Evolutionary conservation across 2,888 invertebrate genomes (phyloP), one percentile per base, ranked within the genome.

Genomic region (Cryptocheilus praepositus): DNA sequence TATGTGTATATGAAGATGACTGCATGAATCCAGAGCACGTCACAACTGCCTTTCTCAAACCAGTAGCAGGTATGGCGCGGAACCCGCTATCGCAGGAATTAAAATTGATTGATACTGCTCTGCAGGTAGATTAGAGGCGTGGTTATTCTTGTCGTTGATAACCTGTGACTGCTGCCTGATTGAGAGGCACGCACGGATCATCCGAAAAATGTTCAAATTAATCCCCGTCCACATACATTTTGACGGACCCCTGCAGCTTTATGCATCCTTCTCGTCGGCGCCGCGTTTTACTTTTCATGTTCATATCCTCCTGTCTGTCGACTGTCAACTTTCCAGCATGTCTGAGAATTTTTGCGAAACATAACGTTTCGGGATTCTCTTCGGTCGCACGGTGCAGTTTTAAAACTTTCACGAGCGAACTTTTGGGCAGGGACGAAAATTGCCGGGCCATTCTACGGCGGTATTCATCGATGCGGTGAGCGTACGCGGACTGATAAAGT

Each of bases 61-160:
- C 61, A 28, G 56, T 63, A 72, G 72, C 61, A 61, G 61, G 45
- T 60, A 63, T 51, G 56, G 56, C 45, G 18, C 15, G 43, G 44
- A 49, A 43, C 46, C 52, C 62, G 56, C 71, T 70, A 57, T 65
- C 73, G 53, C 66, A 78, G 54, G 76, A 79, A 79, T 75, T 73
- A 78, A 71, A 75, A 73, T 75, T 79, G 81, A 79, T 79, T 69
- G 71, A 79, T 80, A 74, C 52, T 61, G 64, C 53, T 22, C 49
- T 13, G 28, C 19, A 45, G 55, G 57, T 45, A 61, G 61, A 71
- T 45, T 53, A 46, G 19, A 56, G 54, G 45, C 44, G 53, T 53
- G 64, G 53, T 54, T 44, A 21, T 44, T 49, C n/a, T 18, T 49
- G 44, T 67, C 53, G 55, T 63, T 51, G 62, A 54, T 69, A 65